phyloP scores from a whole-genome alignment of 2,888 invertebrate species.

The Cryptocephalus primarius region DNA sequence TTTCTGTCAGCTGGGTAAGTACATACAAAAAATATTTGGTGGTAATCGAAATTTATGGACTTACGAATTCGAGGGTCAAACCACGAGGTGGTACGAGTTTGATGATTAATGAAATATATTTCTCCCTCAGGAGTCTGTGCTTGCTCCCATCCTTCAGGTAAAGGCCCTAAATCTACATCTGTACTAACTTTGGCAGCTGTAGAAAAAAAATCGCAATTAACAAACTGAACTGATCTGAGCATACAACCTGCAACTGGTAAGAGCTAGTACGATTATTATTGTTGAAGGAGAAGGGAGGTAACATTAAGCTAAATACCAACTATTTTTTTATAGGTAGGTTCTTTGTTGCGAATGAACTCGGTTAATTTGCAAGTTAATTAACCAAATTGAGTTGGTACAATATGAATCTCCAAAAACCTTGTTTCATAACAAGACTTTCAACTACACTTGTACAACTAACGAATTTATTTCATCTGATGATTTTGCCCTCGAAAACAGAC shows the following conservation, averaged over 20 bases:
- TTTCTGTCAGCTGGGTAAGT: too few species aligned
- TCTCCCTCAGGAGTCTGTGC: constrained; percentile 77
- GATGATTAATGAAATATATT: constrained; percentile 85
- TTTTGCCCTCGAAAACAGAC: too few species aligned
- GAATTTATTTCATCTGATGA: too few species aligned
- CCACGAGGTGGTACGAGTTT: constrained; percentile 92
- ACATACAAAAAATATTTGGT: too few species aligned
- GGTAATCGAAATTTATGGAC: constrained; percentile 33
- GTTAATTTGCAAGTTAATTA: too few species aligned
- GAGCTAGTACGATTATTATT: constrained; percentile 3
- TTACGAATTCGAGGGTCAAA: constrained; percentile 97
- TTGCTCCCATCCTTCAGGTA: constrained; percentile 85
- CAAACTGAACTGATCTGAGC: not conserved
- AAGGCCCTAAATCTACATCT: constrained; percentile 56
- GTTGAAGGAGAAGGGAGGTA: constrained; percentile 11
- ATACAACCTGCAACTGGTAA: not conserved
- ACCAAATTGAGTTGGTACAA: too few species aligned
- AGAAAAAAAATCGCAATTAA: constrained; percentile 9
- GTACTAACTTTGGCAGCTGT: constrained; percentile 35
- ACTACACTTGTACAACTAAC: too few species aligned
- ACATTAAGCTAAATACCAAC: not conserved
- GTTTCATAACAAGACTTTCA: too few species aligned
- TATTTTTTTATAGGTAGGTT: not conserved
- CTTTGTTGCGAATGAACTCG: too few species aligned
- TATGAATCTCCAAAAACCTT: too few species aligned